Evolutionary conservation across 2,797 vertebrate genomes (phyloP).

Genomic region (Acipenser transmontanus): DNA sequence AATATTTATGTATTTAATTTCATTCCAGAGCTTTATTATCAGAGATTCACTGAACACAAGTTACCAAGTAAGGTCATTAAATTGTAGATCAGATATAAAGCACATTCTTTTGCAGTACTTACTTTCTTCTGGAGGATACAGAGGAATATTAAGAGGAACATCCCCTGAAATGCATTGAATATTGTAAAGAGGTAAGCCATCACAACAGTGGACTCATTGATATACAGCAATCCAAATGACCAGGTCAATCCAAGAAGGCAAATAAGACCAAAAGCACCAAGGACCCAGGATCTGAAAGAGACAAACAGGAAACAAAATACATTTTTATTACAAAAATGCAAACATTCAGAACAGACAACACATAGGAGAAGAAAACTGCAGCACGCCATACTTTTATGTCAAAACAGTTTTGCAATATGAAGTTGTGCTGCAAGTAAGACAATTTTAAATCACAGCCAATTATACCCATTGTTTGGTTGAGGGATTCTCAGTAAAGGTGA

Average conservation of each 20-base stretch:
- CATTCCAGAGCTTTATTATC: too few relatives aligned
- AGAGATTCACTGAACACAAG: too few relatives aligned
- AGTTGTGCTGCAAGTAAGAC: constrained; percentile 34
- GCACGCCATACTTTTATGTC: constrained; percentile 33
- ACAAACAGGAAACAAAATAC: constrained; percentile 23
- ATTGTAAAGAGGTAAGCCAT: constrained; percentile 98
- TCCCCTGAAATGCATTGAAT: constrained; percentile 96
- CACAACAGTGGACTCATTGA: constrained; percentile 88
- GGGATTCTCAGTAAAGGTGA: constrained; percentile 34
- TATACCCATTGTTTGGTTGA: constrained; percentile 16
- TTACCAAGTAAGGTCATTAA: constrained; percentile 23
- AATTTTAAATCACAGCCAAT: constrained; percentile 18
- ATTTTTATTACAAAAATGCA: constrained; percentile 13
- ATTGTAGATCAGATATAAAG: constrained; percentile 7
- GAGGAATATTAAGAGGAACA: constrained; percentile 98
- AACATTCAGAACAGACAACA: constrained; percentile 19
- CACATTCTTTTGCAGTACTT: constrained; percentile 42
- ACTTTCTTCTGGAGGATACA: constrained; percentile 98
- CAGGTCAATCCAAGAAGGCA: constrained; percentile 92
- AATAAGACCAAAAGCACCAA: constrained; percentile 90
- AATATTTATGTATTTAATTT: too few relatives aligned
- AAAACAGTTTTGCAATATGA: constrained; percentile 42
- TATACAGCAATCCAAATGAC: constrained; percentile 93
- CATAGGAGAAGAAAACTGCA: constrained; percentile 33
- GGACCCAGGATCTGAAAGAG: constrained; percentile 85